A percentile compares a stretch with the other conserved stretches of the same genome.
These are phyloP conservation scores for Brachylomia viminalis DNA, from an alignment of 2,888 invertebrate genomes.

Conservation along the genomic window DNA sequence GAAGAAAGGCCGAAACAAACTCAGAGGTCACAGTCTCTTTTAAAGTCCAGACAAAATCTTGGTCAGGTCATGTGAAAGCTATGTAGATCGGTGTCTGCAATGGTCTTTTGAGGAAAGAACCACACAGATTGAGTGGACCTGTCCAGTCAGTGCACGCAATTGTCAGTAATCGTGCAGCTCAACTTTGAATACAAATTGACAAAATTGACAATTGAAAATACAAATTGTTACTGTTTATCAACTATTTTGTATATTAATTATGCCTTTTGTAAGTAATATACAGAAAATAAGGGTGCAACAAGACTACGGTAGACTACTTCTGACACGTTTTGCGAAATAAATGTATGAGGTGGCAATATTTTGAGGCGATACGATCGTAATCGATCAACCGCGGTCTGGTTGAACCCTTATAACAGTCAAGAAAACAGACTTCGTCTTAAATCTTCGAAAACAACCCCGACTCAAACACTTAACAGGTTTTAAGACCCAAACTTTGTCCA, in stretches of 20 bases:
- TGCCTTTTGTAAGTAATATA: neutral
- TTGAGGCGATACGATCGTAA: neutral
- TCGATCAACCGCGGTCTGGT: neutral
- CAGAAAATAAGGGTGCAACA: too few species aligned
- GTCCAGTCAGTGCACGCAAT: too few species aligned
- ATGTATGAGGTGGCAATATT: neutral
- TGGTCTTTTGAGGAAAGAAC: too few species aligned
- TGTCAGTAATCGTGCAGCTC: too few species aligned
- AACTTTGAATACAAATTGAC: too few species aligned
- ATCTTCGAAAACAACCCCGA: conserved; percentile 16
- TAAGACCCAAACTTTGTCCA: conserved; percentile 44
- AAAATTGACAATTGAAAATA: too few species aligned
- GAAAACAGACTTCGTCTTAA: conserved; percentile 12
- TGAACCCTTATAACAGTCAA: neutral
- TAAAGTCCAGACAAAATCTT: too few species aligned
- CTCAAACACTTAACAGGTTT: conserved; percentile 33
- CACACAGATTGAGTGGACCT: too few species aligned
- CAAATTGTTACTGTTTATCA: neutral
- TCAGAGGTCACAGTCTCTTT: too few species aligned
- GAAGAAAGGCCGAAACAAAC: too few species aligned
- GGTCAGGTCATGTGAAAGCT: too few species aligned
- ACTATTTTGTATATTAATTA: neutral
- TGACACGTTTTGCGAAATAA: neutral
- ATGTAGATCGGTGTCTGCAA: too few species aligned
- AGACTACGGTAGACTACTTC: neutral